Conservation (phyloP, 2,888 invertebrate species). For the Carterocephalus palaemon region DNA sequence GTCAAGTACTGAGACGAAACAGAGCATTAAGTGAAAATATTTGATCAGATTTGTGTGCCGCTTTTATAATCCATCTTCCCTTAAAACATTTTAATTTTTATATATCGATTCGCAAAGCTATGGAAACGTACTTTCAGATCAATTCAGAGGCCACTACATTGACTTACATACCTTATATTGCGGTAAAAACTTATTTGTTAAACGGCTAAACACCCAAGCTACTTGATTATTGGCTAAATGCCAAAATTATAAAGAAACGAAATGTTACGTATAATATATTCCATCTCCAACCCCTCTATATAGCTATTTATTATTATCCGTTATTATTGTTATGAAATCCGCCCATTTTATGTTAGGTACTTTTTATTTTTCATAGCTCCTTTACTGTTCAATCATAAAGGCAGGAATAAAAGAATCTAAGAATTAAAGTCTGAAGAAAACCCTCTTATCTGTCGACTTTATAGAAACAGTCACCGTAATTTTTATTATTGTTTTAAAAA, state of each 20-base stretch:
- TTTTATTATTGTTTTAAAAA: slow-evolving; percentile 65
- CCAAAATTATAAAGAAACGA: background rate
- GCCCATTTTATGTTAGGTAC: slow-evolving; percentile 57
- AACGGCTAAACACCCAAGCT: no score
- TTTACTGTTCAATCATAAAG: slow-evolving; percentile 64
- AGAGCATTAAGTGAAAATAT: no score
- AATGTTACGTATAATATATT: background rate
- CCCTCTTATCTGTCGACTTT: slow-evolving; percentile 51
- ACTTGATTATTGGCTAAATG: background rate
- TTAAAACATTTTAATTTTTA: no score
- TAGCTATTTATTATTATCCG: slow-evolving; percentile 53
- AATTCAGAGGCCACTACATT: no score
- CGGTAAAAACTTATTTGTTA: no score
- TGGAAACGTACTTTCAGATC: background rate
- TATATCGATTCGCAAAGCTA: background rate
- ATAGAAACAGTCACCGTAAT: slow-evolving; percentile 53
- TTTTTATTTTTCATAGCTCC: slow-evolving; percentile 59
- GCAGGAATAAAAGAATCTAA: slow-evolving; percentile 68
- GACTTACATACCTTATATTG: no score
- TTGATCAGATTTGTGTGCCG: no score
- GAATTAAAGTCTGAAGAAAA: slow-evolving; percentile 72
- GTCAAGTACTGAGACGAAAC: no score
- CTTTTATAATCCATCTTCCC: no score
- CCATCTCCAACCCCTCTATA: slow-evolving; percentile 18
- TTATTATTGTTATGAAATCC: slow-evolving; percentile 57